phyloP scores from a whole-genome alignment of 2,797 vertebrate species.

The Luscinia megarhynchos region DNA sequence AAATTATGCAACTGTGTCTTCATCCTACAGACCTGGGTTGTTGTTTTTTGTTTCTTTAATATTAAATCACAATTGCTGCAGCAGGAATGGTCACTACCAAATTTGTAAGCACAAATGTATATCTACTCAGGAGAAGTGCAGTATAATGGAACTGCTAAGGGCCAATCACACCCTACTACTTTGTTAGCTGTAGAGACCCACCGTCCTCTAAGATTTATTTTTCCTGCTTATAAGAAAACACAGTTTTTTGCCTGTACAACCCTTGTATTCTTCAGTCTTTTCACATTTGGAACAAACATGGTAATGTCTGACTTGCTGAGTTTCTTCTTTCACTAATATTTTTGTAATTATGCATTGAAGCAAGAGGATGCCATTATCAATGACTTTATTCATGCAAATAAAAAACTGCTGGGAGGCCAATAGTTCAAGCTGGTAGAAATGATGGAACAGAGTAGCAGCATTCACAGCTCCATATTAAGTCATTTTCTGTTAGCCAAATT shows the following conservation, averaged over 20 bases:
- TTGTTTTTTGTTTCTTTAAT: background rate
- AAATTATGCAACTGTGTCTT: background rate
- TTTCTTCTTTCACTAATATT: background rate
- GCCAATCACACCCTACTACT: background rate
- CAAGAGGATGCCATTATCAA: background rate
- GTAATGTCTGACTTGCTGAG: background rate
- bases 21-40: background rate
- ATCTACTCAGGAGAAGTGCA: background rate
- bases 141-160: background rate
- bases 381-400: background rate
- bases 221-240: background rate
- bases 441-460: background rate
- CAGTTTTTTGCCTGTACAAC: accelerated
- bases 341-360: background rate
- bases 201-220: background rate
- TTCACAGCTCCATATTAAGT: background rate
- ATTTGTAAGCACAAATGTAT: background rate
- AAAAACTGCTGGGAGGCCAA: background rate
- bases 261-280: background rate
- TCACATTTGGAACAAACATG: background rate
- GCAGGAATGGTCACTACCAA: background rate
- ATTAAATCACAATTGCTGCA: slow-evolving; percentile 3
- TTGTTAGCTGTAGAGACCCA: background rate
- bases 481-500: background rate
- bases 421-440: background rate